Conservation (phyloP, 1,140 invertebrate species). For the Coboldia fuscipes region DNA sequence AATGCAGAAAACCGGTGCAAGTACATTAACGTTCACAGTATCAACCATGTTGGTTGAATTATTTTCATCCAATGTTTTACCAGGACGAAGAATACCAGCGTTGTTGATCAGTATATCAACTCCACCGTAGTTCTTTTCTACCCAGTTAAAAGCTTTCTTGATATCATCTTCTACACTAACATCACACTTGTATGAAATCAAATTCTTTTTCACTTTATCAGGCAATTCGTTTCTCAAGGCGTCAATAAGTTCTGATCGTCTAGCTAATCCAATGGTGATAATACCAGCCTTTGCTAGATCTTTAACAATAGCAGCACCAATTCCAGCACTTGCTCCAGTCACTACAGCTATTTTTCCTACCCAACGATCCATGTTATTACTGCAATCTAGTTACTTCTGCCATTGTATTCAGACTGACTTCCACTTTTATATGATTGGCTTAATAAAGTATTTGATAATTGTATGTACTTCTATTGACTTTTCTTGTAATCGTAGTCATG, state of each 20-base stretch:
- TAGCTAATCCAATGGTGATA: constrained; percentile 42
- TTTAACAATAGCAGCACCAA: constrained; percentile 32
- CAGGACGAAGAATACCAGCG: constrained; percentile 22
- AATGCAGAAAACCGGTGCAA: constrained; percentile 35
- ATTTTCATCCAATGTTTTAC: neutral
- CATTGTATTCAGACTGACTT: no score
- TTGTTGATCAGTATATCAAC: constrained; percentile 44
- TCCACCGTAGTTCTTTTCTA: constrained; percentile 27
- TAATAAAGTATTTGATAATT: no score
- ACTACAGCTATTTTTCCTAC: no score
- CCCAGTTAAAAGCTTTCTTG: constrained; percentile 31
- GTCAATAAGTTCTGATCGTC: constrained; percentile 33
- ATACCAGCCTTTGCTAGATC: constrained; percentile 33
- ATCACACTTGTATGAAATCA: constrained; percentile 33
- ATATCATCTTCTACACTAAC: constrained; percentile 36
- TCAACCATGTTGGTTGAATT: neutral
- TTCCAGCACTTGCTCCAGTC: constrained; percentile 46
- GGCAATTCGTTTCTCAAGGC: constrained; percentile 9
- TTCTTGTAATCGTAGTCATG: no score
- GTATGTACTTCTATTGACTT: no score
- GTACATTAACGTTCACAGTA: constrained; percentile 35
- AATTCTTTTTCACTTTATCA: constrained; percentile 4
- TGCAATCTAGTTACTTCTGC: no score
- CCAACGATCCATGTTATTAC: no score
- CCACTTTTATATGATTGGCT: no score